A percentile compares a stretch with the other conserved stretches of the same genome.
phyloP scores from a whole-genome alignment of 2,888 invertebrate species.

The Trisateles emortualis region DNA sequence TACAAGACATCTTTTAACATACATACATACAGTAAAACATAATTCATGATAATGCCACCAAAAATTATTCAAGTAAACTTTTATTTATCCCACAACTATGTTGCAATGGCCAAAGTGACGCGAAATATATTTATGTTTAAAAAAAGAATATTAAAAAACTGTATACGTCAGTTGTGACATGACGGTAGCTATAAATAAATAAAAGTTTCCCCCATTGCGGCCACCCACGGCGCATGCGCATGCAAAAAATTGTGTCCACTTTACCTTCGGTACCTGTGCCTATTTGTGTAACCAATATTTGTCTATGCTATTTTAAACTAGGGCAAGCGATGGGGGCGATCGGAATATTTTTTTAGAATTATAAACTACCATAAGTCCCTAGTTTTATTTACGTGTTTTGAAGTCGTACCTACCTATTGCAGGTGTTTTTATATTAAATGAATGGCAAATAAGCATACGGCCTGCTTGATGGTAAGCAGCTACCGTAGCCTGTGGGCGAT shows the following conservation, averaged over 20 bases:
- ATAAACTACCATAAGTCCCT: too few species aligned
- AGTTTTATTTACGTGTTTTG: too few species aligned
- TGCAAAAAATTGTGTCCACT: slow-evolving; percentile 61
- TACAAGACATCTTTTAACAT: neutral
- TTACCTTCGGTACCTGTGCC: slow-evolving; percentile 41
- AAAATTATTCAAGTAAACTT: neutral
- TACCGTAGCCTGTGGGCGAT: too few species aligned
- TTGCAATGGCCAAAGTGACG: slow-evolving; percentile 35
- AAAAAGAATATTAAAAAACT: slow-evolving; percentile 38
- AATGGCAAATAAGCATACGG: too few species aligned
- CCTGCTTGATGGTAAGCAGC: too few species aligned
- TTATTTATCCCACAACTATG: slow-evolving; percentile 28
- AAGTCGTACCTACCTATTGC: too few species aligned
- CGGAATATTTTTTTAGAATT: neutral
- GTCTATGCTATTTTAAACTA: slow-evolving; percentile 43
- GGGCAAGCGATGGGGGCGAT: slow-evolving; percentile 15
- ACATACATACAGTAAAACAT: neutral
- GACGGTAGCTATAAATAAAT: slow-evolving; percentile 66
- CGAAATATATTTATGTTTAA: slow-evolving; percentile 41
- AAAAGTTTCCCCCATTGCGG: slow-evolving; percentile 54
- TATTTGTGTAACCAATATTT: slow-evolving; percentile 36
- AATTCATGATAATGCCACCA: neutral
- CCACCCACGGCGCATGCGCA: slow-evolving; percentile 63
- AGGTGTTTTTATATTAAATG: too few species aligned
- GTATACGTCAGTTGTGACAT: slow-evolving; percentile 52